These are phyloP conservation scores for Thyatira batis DNA, from an alignment of 2,888 invertebrate genomes.

Conservation along the genomic window DNA sequence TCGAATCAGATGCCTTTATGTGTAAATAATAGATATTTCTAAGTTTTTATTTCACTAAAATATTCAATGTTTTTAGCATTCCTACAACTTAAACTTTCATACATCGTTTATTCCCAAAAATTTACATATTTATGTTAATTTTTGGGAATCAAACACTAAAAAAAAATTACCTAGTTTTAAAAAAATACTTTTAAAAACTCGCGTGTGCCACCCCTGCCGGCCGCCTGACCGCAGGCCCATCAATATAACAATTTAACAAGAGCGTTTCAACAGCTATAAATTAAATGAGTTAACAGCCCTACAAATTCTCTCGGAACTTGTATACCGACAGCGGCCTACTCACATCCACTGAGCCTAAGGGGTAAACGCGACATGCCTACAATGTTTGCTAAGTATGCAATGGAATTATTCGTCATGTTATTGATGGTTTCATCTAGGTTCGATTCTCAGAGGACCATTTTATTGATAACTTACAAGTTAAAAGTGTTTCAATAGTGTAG, in stretches of 20 bases:
- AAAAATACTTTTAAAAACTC: not conserved
- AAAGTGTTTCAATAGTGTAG: too few relatives aligned
- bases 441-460: too few relatives aligned
- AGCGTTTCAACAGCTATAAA: slow-evolving; percentile 77
- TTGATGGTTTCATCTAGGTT: not conserved
- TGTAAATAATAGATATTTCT: too few relatives aligned
- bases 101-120: too few relatives aligned
- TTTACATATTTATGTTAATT: too few relatives aligned
- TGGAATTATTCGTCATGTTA: not conserved
- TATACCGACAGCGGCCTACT: slow-evolving; percentile 23
- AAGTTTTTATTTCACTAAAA: too few relatives aligned
- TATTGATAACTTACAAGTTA: too few relatives aligned
- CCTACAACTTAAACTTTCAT: too few relatives aligned
- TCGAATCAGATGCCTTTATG: too few relatives aligned
- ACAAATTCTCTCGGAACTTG: slow-evolving; percentile 48
- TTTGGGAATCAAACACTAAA: too few relatives aligned
- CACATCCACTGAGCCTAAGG: slow-evolving; percentile 28
- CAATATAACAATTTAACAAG: slow-evolving; percentile 79
- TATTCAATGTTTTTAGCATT: too few relatives aligned
- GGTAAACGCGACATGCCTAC: slow-evolving; percentile 3
- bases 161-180: slow-evolving; percentile 1
- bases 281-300: slow-evolving; percentile 73
- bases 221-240: slow-evolving; percentile 52
- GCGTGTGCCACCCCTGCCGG: slow-evolving; percentile 49
- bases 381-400: slow-evolving; percentile 10